Base-by-base conservation (phyloP, 2,113 vertebrate genomes). In the Mobula birostris region DNA sequence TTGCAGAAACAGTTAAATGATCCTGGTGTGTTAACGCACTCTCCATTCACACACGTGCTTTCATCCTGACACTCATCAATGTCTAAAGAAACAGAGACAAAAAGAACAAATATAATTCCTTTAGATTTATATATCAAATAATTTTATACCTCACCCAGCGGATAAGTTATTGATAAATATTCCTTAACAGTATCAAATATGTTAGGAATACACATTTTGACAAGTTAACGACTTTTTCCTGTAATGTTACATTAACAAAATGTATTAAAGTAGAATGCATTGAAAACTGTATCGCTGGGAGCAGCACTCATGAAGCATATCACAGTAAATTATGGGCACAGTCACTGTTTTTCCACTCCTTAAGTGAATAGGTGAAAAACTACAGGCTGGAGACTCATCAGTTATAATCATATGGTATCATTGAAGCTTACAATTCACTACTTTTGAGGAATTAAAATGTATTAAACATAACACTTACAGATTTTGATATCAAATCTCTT, bases 1-100 rank as follows among this genome's bases (percentile, higher is more conserved):
- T 95, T 96, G 95, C 97, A 97, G 97, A 97, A 97, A 94, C 97
- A 97, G 96, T 96, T 96, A 95, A 97, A 97, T 21, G 97, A 97
- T 21, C 97, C 97, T 1, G 95, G 95, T 0, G 96, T 97, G 95
- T 97, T 97, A 94, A 97, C 95, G 94, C 97, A 97, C 5, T 2
- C 96, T 66, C 97, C 97, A 2, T 96, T 91, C 95, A 96, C 96
- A 83, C 97, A 97, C 90, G 94, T 24, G 2, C 94, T 95, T 83
- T 94, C 95, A 85, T 94, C 95, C 79, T 94, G 95, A 94, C 97
- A 97, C 95, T 97, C 97, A 15, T 97, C 95, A 27, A 96, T 96
- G 95, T 97, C 97, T 97, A 82, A 76, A 94, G 21, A 48, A 94
- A 94, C 36, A 76, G 72, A 11, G 90, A 74, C 12, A 74, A 93